These are phyloP conservation scores for Rostratula benghalensis DNA, from an alignment of 2,113 vertebrate genomes.

Conservation along the genomic window DNA sequence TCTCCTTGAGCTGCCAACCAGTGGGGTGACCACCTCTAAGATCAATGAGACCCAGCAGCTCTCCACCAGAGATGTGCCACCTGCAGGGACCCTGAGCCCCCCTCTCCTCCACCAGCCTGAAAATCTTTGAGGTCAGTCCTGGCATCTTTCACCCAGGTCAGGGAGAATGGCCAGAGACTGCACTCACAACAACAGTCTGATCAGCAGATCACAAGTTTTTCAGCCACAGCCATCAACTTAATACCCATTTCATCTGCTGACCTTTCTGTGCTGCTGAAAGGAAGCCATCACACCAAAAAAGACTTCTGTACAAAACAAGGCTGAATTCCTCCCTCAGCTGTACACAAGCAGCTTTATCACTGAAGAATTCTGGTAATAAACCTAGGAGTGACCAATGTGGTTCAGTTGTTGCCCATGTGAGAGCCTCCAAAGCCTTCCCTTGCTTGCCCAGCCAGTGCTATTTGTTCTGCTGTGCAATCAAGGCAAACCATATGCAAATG, in stretches of 20 bases:
- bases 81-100: neutral
- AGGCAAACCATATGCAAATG: neutral
- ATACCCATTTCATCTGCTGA: neutral
- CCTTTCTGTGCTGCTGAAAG: neutral
- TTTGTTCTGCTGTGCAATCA: neutral
- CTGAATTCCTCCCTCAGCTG: neutral
- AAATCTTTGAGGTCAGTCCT: neutral
- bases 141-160: rapidly evolving
- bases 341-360: neutral
- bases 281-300: neutral
- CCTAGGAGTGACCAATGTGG: neutral
- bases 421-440: neutral
- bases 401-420: neutral
- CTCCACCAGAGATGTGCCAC: neutral
- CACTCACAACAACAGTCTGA: neutral
- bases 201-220: neutral
- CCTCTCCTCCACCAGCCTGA: neutral
- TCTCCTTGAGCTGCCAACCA: neutral
- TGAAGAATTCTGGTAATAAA: neutral
- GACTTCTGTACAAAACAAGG: neutral
- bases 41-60: neutral
- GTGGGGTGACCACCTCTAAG: neutral
- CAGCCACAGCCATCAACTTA: rapidly evolving
- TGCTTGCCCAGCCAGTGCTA: neutral
- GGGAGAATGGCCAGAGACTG: neutral